Base-by-base conservation (phyloP, 2,797 vertebrate genomes). In the Tachyglossus aculeatus region DNA sequence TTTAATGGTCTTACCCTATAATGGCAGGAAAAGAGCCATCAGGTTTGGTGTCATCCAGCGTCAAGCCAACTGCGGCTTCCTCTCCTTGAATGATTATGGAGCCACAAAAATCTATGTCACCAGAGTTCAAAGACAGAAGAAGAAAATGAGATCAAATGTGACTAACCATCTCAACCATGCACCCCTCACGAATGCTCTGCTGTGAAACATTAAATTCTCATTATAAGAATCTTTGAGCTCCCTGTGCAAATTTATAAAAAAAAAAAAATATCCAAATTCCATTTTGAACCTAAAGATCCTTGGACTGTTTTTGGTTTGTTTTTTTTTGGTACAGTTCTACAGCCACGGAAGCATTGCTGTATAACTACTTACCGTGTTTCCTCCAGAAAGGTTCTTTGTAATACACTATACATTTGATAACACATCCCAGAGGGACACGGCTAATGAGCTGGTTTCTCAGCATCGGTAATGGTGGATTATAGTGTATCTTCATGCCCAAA, bases 341-440 rank as follows among this genome's bases (percentile, higher is more conserved):
- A n/a, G 22, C 8, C 25, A 13, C 12, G 27, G 25, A 11, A 29
- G 31, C 12, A 48, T 48, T 48, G 31, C 16, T 72, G 74, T 45
- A 43, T 54, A 22, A 55, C 9, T 32, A 77, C 83, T 59, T 86
- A 98, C 98, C 95, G 62, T 94, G 97, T 82, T 96, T 95, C 85
- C 93, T 96, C 98, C 98, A 99, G 90, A 99, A 99, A 77, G 95
- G 95, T 71, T 98, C 96, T 58, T 89, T 96, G 83, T 99, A 99
- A 90, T 98, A 99, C 54, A 99, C 95, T 67, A 99, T 98, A 87
- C 96, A 98, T 88, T 99, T 99, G 89, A 99, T 99, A 88, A 98
- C 96, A 9, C 94, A 96, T 79, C 98, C 98, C 94, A 98, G 94
- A 64, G 98, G 98, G 16, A 99, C 93, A 29, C 96, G 94, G 75